Evolutionary conservation across 2,797 vertebrate species (phyloP), one percentile per base, ranked within the genome.

Genomic region (Hephaestus fuliginosus): DNA sequence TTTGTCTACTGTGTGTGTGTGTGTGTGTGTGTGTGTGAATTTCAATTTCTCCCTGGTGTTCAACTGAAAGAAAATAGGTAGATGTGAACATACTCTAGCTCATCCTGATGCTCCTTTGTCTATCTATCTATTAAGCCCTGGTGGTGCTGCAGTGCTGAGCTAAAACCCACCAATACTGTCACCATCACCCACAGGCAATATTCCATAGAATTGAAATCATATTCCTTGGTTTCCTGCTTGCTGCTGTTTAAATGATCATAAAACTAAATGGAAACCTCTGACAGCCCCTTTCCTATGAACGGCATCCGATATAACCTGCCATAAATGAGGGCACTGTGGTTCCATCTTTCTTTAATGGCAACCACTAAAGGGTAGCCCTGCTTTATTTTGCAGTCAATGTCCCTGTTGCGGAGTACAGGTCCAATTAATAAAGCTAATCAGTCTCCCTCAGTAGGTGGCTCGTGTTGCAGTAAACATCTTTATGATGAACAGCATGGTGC

Each of bases 181-280:
- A 67, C 25, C 70, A 41, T 70, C 55, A 73, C 74, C 66, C 57
- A 61, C 51, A 74, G 80, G 82, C 68, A 64, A 61, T 84, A 73
- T 76, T 64, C 49, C 25, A 46, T 51, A 51, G 78, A 87, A 84
- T 82, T 77, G 70, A 76, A 77, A 76, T 86, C 58, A 71, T 70
- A 60, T 68, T 77, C 66, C 25, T n/a, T 70, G 30, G 44, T 71
- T 87, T 85, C 66, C 80, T 67, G 67, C 76, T 73, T 46, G 63
- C 51, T 73, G 68, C 80, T 43, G 44, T 92, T 87, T 89, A 90
- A 91, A 92, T 70, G 71, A 30, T 68, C 70, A 75, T 87, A 76
- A 89, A 89, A 88, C 33, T 44, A 80, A 91, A 89, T 89, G 79
- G 74, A 81, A 91, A 83, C 78, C 81, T 83, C n/a, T 78, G 82